Percentiles rank a stretch among this genome's conserved stretches.
Evolutionary conservation across 2,113 vertebrate genomes (phyloP).

Genomic region (Istiophorus platypterus): DNA sequence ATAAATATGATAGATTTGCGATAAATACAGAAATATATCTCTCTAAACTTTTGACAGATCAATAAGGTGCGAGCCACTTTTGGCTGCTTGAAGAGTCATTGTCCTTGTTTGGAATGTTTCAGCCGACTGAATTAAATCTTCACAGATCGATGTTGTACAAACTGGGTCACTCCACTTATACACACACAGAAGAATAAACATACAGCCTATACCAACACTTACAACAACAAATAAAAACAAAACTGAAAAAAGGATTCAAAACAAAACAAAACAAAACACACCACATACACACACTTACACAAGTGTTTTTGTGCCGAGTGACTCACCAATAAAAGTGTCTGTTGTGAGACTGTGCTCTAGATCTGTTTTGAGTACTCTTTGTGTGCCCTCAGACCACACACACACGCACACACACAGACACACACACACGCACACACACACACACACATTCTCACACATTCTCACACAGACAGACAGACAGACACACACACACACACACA

Average conservation of each 20-base stretch:
- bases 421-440: constrained; percentile 30
- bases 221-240: constrained; percentile 36
- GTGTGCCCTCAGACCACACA: constrained; percentile 63
- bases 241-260: neutral
- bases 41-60: constrained; percentile 68
- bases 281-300: constrained; percentile 44
- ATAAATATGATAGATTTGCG: constrained; percentile 59
- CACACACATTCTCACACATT: constrained; percentile 42
- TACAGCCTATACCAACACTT: constrained; percentile 47
- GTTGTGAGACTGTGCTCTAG: constrained; percentile 78
- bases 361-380: constrained; percentile 73
- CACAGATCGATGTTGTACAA: constrained; percentile 75
- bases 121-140: constrained; percentile 69
- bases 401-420: constrained; percentile 40
- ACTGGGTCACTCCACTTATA: constrained; percentile 73
- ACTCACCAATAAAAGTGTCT: constrained; percentile 73
- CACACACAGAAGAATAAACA: constrained; percentile 67
- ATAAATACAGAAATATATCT: constrained; percentile 77
- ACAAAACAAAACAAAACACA: constrained; percentile 4
- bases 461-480: constrained; percentile 52
- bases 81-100: constrained; percentile 63
- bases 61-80: constrained; percentile 71
- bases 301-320: constrained; percentile 77
- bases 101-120: constrained; percentile 79
- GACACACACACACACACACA: constrained; percentile 49